These are phyloP conservation scores for Pseudochromis fuscus DNA, from an alignment of 2,797 vertebrate genomes.

Conservation along the genomic window DNA sequence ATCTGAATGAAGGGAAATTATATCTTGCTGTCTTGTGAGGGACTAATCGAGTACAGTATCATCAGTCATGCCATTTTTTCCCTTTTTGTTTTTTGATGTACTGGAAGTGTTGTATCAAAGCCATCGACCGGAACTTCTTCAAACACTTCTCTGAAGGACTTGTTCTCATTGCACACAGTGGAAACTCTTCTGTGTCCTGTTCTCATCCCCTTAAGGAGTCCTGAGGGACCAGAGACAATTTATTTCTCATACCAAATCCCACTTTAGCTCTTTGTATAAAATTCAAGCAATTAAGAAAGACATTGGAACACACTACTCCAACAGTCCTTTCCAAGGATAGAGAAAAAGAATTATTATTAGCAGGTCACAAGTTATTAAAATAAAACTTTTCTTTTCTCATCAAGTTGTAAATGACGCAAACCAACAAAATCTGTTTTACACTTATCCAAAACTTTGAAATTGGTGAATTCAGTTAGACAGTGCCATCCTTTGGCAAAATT, in stretches of 20 bases:
- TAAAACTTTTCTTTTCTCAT: conserved; percentile 10
- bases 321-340: conserved; percentile 25
- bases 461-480: conserved; percentile 45
- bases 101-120: conserved; percentile 37
- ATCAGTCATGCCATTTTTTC: conserved; percentile 24
- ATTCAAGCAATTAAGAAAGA: conserved; percentile 41
- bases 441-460: not conserved
- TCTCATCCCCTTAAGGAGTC: conserved; percentile 44
- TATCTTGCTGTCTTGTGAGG: conserved; percentile 50
- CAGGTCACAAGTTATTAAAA: conserved; percentile 14
- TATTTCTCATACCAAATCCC: conserved; percentile 40
- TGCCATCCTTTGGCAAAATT: conserved; percentile 61
- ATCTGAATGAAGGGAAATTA: conserved; percentile 60
- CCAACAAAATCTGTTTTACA: not conserved
- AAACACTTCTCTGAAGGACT: conserved; percentile 4
- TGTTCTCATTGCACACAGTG: conserved; percentile 26
- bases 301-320: conserved; percentile 22
- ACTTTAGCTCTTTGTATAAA: conserved; percentile 44
- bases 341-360: conserved; percentile 1
- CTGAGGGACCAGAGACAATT: conserved; percentile 47
- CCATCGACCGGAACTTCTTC: conserved; percentile 31
- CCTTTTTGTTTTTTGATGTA: conserved; percentile 2
- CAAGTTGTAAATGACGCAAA: conserved; percentile 9
- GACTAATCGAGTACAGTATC: conserved; percentile 49
- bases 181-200: conserved; percentile 37